Conservation (phyloP, 2,797 vertebrate genomes). For the Darevskia mixta region DNA sequence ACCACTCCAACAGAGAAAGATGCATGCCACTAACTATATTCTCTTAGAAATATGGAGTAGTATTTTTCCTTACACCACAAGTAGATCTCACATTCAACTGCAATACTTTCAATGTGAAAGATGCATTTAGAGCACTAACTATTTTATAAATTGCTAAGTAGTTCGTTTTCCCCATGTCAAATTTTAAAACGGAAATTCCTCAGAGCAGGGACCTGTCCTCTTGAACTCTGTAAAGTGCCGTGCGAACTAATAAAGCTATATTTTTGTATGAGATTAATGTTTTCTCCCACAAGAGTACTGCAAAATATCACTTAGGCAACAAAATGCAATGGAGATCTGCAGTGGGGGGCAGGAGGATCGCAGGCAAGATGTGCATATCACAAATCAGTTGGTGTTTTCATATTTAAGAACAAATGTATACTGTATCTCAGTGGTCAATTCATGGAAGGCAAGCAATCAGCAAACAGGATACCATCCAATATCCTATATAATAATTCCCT, state of each 20-base stretch:
- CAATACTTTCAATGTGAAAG: constrained; percentile 38
- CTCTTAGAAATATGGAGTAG: constrained; percentile 54
- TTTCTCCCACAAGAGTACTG: not conserved
- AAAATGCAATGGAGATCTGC: not conserved
- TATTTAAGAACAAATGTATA: not conserved
- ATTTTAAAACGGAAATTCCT: no score
- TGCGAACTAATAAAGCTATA: not conserved
- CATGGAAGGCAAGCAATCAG: not conserved
- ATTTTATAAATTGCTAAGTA: not conserved
- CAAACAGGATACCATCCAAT: not conserved
- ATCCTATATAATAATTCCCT: no score
- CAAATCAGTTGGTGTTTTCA: not conserved
- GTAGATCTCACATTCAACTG: constrained; percentile 48
- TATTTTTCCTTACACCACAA: constrained; percentile 47
- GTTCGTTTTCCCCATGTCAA: not conserved
- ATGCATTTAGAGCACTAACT: constrained; percentile 10
- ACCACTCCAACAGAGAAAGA: constrained; percentile 36
- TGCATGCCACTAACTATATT: constrained; percentile 13
- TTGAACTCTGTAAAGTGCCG: not conserved
- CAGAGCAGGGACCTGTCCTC: no score
- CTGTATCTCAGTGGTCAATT: not conserved
- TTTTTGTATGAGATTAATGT: not conserved
- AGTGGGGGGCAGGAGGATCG: not conserved
- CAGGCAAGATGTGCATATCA: not conserved
- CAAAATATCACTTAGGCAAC: no score